These are phyloP conservation scores for Illadopsis cleaveri DNA, from an alignment of 2,113 vertebrate species.

Conservation along the genomic window DNA sequence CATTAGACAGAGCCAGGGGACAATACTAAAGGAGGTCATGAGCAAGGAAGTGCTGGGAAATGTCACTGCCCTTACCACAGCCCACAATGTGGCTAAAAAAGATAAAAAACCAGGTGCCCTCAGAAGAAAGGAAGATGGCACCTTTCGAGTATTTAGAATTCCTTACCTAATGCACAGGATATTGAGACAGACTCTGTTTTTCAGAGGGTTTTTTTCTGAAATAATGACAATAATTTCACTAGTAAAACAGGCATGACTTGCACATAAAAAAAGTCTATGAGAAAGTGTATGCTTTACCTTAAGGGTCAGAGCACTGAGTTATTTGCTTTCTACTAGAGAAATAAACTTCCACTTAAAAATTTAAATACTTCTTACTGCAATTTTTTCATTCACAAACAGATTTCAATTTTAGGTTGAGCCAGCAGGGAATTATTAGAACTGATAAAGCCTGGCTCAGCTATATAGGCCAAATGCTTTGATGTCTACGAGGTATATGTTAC, in stretches of 20 bases:
- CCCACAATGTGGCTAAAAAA: not conserved
- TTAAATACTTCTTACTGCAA: conserved; percentile 39
- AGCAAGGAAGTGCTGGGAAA: not conserved
- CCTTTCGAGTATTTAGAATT: not conserved
- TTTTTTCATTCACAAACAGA: conserved; percentile 35
- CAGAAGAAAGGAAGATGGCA: not conserved
- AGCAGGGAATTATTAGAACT: conserved; percentile 65
- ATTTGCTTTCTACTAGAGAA: conserved; percentile 40
- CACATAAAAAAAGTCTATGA: not conserved
- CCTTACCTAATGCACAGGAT: not conserved
- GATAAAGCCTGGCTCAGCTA: conserved; percentile 50
- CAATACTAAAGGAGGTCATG: not conserved
- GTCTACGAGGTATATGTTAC: conserved; percentile 35
- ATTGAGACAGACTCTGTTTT: not conserved
- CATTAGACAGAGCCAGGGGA: not conserved
- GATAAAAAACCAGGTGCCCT: not conserved
- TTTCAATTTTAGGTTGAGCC: conserved; percentile 65
- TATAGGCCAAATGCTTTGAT: conserved; percentile 66
- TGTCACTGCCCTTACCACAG: not conserved
- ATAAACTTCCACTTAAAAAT: conserved; percentile 45
- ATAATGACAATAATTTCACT: not conserved
- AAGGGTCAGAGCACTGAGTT: not conserved
- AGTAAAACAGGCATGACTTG: not conserved
- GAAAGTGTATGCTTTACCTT: not conserved
- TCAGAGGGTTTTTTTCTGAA: not conserved